phyloP scores from a whole-genome alignment of 2,888 invertebrate species.

The Cloeon dipterum region DNA sequence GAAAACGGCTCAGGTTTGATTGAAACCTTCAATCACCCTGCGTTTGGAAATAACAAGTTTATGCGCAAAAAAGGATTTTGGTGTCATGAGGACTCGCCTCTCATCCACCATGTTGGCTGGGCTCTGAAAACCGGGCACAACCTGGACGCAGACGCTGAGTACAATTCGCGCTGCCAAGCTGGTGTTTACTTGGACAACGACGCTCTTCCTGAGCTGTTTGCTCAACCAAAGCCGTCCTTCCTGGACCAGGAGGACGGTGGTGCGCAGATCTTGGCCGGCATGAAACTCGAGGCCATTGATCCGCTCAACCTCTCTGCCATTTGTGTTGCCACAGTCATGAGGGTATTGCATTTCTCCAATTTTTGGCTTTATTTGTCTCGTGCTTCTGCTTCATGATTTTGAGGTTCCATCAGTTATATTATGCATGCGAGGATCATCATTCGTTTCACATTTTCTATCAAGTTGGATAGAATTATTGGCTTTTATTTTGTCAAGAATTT shows the following conservation, averaged over 20 bases:
- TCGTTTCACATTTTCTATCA: too few species aligned
- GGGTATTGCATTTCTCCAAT: too few species aligned
- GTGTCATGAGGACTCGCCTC: constrained; percentile 88
- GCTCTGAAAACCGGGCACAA: constrained; percentile 73
- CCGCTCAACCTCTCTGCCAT: constrained; percentile 85
- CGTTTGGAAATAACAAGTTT: too few species aligned
- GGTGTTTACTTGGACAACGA: constrained; percentile 51
- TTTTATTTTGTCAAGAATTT: too few species aligned
- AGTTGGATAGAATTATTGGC: too few species aligned
- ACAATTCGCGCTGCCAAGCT: constrained; percentile 48
- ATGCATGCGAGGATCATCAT: not conserved
- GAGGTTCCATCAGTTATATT: not conserved
- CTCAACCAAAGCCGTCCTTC: constrained; percentile 15
- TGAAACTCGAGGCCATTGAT: constrained; percentile 95
- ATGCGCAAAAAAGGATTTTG: too few species aligned
- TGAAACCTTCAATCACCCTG: too few species aligned
- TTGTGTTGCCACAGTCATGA: constrained; percentile 88
- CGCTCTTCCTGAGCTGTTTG: constrained; percentile 55
- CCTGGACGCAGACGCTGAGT: constrained; percentile 60
- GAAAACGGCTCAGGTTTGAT: too few species aligned
- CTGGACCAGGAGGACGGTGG: constrained; percentile 9
- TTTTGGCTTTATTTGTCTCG: too few species aligned
- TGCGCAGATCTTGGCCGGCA: constrained; percentile 47
- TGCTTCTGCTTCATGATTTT: not conserved
- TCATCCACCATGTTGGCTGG: constrained; percentile 96